Evolutionary conservation across 2,113 vertebrate genomes (phyloP), one percentile per base, ranked within the genome.

Genomic region (Ochotona curzoniae): DNA sequence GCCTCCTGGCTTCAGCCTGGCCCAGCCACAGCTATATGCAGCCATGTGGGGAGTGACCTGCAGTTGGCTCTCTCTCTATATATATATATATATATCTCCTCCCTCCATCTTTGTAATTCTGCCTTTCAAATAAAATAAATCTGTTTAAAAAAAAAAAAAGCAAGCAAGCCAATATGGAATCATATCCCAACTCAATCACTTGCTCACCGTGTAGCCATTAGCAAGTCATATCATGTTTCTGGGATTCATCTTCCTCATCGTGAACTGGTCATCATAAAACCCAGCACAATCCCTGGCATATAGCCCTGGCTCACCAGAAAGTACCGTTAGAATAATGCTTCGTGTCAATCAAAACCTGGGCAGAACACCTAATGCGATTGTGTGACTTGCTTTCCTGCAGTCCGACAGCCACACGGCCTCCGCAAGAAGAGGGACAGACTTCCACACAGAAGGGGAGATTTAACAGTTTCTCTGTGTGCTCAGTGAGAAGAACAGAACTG

Each of bases 201-300:
- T 49, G 14, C 18, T 67, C 47, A 47, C 49, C 54, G 13, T 3
- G 6, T 35, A 35, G 69, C 66, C 71, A 61, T 87, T 20, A 86
- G 44, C 23, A 32, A 14, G 21, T 90, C 61, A 83, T 35, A 75
- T 80, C 9, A 69, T 3, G 20, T 83, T 91, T 91, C 81, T 88
- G 87, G 63, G 78, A 81, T 84, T 91, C 76, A 25, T 30, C 61
- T 82, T 85, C 25, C 44, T 87, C 44, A 30, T 35, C 57, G 1
- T 47, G 64, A 87, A 91, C 51, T n/a, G 74, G n/a, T 83, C 91
- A 79, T 93, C 51, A 38, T n/a, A 66, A 91, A 89, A 70, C 21
- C 47, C 20, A 64, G 63, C 38, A 60, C 26, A 23, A 28, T 5
- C 14, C 51, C 83, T 78, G 60, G 25, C 25, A 69, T 47, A 38